These are phyloP conservation scores for Clavelina lepadiformis DNA, from an alignment of 23 tunicate species.

Conservation along the genomic window DNA sequence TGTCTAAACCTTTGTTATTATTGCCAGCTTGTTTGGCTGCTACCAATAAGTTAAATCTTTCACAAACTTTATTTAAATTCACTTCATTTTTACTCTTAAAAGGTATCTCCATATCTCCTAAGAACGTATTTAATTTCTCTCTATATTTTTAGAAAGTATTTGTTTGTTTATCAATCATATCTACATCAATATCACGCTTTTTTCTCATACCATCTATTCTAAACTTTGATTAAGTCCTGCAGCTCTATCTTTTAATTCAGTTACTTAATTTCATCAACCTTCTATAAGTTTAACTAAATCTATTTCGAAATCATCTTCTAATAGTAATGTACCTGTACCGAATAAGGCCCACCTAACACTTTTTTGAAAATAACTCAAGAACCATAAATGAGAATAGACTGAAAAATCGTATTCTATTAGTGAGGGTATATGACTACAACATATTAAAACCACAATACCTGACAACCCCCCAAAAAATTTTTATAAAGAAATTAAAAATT, in stretches of 20 bases:
- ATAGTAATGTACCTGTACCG: no score
- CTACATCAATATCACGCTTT: background rate
- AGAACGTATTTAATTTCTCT: background rate
- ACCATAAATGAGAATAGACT: no score
- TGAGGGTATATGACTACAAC: no score
- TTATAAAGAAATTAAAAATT: no score
- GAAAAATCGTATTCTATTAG: no score
- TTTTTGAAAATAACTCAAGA: no score
- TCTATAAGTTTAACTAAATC: background rate
- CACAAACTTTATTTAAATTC: constrained; percentile 1
- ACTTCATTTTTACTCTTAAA: background rate
- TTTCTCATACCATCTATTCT: background rate
- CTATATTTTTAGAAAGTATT: background rate
- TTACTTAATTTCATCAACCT: background rate
- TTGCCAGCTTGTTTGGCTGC: constrained; percentile 4
- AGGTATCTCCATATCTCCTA: background rate
- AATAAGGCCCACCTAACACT: no score
- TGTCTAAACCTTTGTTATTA: constrained; percentile 1
- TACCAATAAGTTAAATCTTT: background rate
- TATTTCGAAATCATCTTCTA: background rate
- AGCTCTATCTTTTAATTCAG: background rate
- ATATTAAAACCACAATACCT: no score
- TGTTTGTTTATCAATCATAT: background rate
- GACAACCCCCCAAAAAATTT: no score
- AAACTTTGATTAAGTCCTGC: background rate